phyloP scores from a whole-genome alignment of 2,888 invertebrate species.

The Aphidius colemani region DNA sequence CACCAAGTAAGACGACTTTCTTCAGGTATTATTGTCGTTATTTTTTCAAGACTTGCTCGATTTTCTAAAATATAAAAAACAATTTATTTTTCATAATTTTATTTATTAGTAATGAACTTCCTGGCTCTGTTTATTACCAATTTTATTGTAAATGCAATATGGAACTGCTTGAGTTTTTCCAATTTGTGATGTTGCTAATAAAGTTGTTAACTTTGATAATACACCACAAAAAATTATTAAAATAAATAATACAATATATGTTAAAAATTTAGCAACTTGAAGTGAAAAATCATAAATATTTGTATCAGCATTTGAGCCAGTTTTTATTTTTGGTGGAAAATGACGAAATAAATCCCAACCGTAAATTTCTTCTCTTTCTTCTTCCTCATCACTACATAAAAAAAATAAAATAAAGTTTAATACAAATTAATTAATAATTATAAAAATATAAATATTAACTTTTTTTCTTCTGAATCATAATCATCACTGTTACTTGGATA shows the following conservation, averaged over 20 bases:
- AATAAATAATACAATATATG: slow-evolving; percentile 71
- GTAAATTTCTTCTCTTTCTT: slow-evolving; percentile 59
- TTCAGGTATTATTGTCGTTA: slow-evolving; percentile 66
- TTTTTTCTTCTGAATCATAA: slow-evolving; percentile 30
- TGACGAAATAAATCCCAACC: slow-evolving; percentile 83
- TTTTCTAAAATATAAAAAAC: slow-evolving; percentile 23
- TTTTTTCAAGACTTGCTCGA: slow-evolving; percentile 65
- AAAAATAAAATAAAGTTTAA: not conserved
- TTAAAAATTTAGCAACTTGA: slow-evolving; percentile 70
- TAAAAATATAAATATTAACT: slow-evolving; percentile 15
- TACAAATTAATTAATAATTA: not conserved
- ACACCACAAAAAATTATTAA: slow-evolving; percentile 72
- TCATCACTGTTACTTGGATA: slow-evolving; percentile 22
- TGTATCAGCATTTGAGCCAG: slow-evolving; percentile 71
- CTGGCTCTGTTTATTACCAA: too few relatives aligned
- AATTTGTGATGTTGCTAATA: slow-evolving; percentile 76
- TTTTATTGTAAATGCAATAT: slow-evolving; percentile 65
- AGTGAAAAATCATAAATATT: slow-evolving; percentile 68
- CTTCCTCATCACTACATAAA: slow-evolving; percentile 3
- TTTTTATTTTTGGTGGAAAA: slow-evolving; percentile 70
- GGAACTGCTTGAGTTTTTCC: slow-evolving; percentile 63
- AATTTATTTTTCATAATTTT: too few relatives aligned
- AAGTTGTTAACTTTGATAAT: slow-evolving; percentile 73
- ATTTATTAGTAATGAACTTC: too few relatives aligned
- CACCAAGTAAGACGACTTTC: slow-evolving; percentile 77